Conservation (phyloP, 2,888 invertebrate species). For the Hyles lineata region DNA sequence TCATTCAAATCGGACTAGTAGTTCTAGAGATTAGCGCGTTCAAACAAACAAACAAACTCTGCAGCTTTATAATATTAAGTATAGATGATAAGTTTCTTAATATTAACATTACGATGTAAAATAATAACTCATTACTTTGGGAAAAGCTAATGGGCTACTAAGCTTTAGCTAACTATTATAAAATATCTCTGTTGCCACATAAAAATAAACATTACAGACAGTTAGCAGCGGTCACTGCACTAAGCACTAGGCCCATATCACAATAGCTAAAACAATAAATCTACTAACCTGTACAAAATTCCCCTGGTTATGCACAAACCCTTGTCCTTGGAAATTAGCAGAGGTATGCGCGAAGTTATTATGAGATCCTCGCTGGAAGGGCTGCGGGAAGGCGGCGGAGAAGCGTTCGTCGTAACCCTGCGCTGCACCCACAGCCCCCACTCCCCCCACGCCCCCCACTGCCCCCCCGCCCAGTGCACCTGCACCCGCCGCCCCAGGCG, state of each 20-base stretch:
- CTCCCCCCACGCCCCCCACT: neutral
- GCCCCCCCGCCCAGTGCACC: neutral
- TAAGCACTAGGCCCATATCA: no score
- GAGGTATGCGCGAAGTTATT: slow-evolving; percentile 42
- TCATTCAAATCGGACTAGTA: no score
- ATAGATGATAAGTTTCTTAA: no score
- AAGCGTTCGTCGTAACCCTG: slow-evolving; percentile 27
- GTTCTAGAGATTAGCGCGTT: no score
- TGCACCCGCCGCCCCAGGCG: slow-evolving; percentile 28
- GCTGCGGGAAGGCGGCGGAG: slow-evolving; percentile 26
- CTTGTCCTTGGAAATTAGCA: slow-evolving; percentile 47
- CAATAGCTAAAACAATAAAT: neutral
- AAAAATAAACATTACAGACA: no score
- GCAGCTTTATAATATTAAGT: no score
- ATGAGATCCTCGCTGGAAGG: slow-evolving; percentile 30
- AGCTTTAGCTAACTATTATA: neutral
- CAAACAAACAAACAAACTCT: no score
- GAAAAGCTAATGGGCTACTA: neutral
- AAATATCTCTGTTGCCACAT: no score
- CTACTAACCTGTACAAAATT: slow-evolving; percentile 40
- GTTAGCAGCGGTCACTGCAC: no score
- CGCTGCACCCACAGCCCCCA: neutral
- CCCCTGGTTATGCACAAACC: slow-evolving; percentile 42
- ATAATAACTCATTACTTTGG: no score
- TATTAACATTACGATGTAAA: no score